Evolutionary conservation across 2,113 vertebrate genomes (phyloP), one percentile per base, ranked within the genome.

Genomic region (Reinhardtius hippoglossoides): DNA sequence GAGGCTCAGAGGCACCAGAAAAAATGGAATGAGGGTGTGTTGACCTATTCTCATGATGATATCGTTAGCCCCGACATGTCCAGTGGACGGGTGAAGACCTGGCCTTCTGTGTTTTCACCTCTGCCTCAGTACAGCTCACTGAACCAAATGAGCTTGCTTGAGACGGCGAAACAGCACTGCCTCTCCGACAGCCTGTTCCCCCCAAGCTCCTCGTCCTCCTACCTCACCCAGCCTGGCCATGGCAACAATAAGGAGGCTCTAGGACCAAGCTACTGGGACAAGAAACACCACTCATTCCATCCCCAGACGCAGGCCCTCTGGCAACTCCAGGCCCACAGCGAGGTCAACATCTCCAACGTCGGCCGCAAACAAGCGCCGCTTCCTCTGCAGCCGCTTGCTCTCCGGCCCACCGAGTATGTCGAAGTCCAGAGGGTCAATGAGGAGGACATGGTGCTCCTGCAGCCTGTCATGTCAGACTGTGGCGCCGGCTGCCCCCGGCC

Each of bases 361-460:
- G 31, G 67, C 9, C 15, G 12, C 57, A 79, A 81, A 48, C 50
- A 31, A 26, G 66, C 50, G 0, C 35, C 92, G 9, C 55, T 91
- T 24, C 63, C 82, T 57, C 78, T 18, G 13, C 48, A 37, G 10
- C 35, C 92, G 10, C 55, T 91, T 24, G 65, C 82, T 57, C 78
- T 81, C 16, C 92, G 59, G 70, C 76, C 94, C 15, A 87, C 92
- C 65, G 95, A 97, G 84, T 97, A 98, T 0, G 96, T 97, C 2
- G 97, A 97, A 82, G 96, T 98, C 57, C 95, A 97, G 81, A 96
- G 92, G 87, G 87, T 97, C 64, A 95, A 86, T 55, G 87, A 93
- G 42, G 92, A 96, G 15, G 91, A 95, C 7, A 82, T 88, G 0
- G 86, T 96, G 55, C 79, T 96, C 2, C 87, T 98, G 37, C 89